Evolutionary conservation across 92 coral and sea anemone species (phyloP).

Genomic region (Phenganax subtilis): DNA sequence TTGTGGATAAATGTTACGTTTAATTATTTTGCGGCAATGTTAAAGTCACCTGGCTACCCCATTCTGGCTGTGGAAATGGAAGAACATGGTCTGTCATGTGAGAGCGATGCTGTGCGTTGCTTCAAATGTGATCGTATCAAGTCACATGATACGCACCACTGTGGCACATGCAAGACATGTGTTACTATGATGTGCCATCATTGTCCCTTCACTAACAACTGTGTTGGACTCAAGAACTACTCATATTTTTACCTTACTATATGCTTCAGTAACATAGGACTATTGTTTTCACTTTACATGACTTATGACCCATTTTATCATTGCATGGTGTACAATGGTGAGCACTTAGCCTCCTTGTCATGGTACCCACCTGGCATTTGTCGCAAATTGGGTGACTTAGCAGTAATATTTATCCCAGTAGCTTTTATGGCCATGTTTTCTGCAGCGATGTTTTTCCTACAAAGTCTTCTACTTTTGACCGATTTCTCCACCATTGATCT

Average conservation of each 20-base stretch:
- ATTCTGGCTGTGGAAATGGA: slow-evolving; percentile 63
- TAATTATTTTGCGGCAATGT: slow-evolving; percentile 77
- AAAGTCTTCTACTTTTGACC: slow-evolving; percentile 64
- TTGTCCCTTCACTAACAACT: slow-evolving; percentile 98
- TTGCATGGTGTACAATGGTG: slow-evolving; percentile 56
- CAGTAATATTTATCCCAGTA: slow-evolving; percentile 72
- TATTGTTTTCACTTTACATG: slow-evolving; percentile 68
- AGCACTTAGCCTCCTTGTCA: slow-evolving; percentile 36
- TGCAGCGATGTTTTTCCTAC: slow-evolving; percentile 65
- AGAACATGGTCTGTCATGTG: slow-evolving; percentile 58
- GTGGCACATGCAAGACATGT: slow-evolving; percentile 85
- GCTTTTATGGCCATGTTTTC: slow-evolving; percentile 63
- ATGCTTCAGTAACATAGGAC: slow-evolving; percentile 69
- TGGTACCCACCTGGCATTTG: slow-evolving; percentile 66
- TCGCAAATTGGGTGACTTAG: slow-evolving; percentile 58
- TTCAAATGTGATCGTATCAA: slow-evolving; percentile 70
- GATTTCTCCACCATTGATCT: slow-evolving; percentile 92
- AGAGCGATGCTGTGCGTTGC: slow-evolving; percentile 65
- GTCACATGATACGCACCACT: slow-evolving; percentile 85
- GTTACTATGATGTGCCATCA: slow-evolving; percentile 99
- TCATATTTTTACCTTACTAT: slow-evolving; percentile 76
- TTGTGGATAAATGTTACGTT: slow-evolving; percentile 88
- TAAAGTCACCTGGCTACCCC: slow-evolving; percentile 82
- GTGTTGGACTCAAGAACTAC: slow-evolving; percentile 88
- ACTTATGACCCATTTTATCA: slow-evolving; percentile 67